Conservation (phyloP, 1,140 invertebrate species). For the Stenopsyche tienmushanensis region DNA sequence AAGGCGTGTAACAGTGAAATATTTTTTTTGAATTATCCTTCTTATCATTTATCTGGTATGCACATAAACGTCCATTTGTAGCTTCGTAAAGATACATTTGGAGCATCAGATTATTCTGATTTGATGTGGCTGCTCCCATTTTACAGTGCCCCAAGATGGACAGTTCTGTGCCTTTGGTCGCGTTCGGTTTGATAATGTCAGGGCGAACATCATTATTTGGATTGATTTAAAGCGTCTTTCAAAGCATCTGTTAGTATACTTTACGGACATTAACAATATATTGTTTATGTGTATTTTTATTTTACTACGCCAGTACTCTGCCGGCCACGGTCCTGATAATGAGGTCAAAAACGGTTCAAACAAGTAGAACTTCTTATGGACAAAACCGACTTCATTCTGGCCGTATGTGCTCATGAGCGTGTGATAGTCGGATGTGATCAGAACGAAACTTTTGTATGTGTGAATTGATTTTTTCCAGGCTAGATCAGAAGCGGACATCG, state of each 20-base stretch:
- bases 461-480: constrained; percentile 1
- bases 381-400: constrained; percentile 16
- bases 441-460: too few relatives aligned
- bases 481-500: too few relatives aligned
- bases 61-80: too few relatives aligned
- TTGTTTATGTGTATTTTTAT: constrained; percentile 15
- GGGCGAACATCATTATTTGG: neutral
- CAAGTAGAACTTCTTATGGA: constrained; percentile 38
- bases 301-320: neutral
- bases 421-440: constrained; percentile 6
- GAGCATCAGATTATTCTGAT: too few relatives aligned
- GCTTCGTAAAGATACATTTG: too few relatives aligned
- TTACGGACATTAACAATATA: neutral
- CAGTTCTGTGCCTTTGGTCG: too few relatives aligned
- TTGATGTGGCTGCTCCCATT: too few relatives aligned
- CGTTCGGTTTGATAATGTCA: too few relatives aligned
- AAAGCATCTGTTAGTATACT: neutral
- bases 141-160: too few relatives aligned
- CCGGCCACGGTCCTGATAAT: constrained; percentile 20
- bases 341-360: constrained; percentile 41
- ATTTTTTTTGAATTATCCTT: too few relatives aligned
- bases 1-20: too few relatives aligned
- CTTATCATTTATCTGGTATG: too few relatives aligned
- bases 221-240: neutral
- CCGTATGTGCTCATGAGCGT: neutral